phyloP scores from a whole-genome alignment of 2,113 vertebrate genomes.

The Corapipo altera region DNA sequence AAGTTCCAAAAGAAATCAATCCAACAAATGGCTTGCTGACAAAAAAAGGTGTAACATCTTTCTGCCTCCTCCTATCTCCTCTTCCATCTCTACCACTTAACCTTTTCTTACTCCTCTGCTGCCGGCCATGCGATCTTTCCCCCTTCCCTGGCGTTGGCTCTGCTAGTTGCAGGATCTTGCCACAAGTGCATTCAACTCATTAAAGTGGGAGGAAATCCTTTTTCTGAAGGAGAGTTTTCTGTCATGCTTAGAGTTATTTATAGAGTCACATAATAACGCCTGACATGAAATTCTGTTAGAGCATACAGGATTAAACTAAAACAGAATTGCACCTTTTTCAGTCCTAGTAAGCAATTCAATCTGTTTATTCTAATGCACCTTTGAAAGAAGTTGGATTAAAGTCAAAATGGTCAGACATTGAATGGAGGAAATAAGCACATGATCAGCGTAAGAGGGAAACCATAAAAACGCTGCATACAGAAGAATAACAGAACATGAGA shows the following conservation, averaged over 20 bases:
- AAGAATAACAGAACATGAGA: background rate
- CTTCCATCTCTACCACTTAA: background rate
- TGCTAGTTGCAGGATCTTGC: background rate
- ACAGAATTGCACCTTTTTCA: background rate
- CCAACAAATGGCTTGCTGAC: background rate
- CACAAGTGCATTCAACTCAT: background rate
- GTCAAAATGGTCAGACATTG: background rate
- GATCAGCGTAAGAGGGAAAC: background rate
- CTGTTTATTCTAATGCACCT: background rate
- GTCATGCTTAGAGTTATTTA: background rate
- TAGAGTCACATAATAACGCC: background rate
- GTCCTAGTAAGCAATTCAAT: background rate
- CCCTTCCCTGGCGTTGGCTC: background rate
- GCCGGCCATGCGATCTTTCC: accelerated
- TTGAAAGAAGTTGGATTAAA: background rate
- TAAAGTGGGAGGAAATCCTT: background rate
- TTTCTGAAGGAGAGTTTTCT: background rate
- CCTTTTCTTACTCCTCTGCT: background rate
- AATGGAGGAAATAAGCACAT: background rate
- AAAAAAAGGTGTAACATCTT: background rate
- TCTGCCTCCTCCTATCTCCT: background rate
- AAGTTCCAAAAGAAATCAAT: conserved; percentile 12
- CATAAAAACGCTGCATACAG: background rate
- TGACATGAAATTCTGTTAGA: background rate
- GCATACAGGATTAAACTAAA: background rate